Base-by-base conservation (phyloP, 2,888 invertebrate species). In the Hyles lineata region DNA sequence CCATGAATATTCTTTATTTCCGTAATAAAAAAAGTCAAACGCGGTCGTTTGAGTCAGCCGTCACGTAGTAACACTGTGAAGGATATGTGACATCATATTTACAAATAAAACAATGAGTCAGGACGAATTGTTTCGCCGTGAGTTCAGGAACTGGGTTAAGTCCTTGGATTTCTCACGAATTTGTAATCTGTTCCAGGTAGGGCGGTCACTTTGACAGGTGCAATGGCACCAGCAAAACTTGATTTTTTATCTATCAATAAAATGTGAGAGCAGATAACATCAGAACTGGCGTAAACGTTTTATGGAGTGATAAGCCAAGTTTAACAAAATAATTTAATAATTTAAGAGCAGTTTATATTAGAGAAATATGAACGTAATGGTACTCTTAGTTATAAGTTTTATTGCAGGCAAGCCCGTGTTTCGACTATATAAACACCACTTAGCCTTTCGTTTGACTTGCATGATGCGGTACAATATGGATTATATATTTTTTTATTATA, bases 41-140 rank as follows among this genome's bases (percentile, higher is more conserved):
- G 43, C 11, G 35, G 63, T 25, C 71, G 73, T 76, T 74, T 29
- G 70, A 62, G 59, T 72, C 72, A 72, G 67, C 72, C 73, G 75
- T 78, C 78, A 78, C 78, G 78, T 78, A 73, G 70, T 21, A 63
- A 61, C 63, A 2, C 74, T 73, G 72, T 70, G 74, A 75, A 76
- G 78, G 76, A 77, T 75, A 72, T 61, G 73, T 78, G 78, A 78
- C 77, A 77, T 78, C 78, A 78, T 71, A 67, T 67, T 67, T 67
- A 63, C 67, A 43, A 67, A 67, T 67, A 67, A 67, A 67, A 67
- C 67, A 67, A 67, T 78, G 77, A 78, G 73, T 78, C 77, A 78
- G 74, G 58, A 17, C 35, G 70, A 61, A 72, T 73, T 72, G 67
- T 67, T 67, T 43, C 17, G 67, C 17, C 7, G 61, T 62, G 67